Conservation (phyloP, 2,888 invertebrate genomes). For the Drosophila cyrtoloma region DNA sequence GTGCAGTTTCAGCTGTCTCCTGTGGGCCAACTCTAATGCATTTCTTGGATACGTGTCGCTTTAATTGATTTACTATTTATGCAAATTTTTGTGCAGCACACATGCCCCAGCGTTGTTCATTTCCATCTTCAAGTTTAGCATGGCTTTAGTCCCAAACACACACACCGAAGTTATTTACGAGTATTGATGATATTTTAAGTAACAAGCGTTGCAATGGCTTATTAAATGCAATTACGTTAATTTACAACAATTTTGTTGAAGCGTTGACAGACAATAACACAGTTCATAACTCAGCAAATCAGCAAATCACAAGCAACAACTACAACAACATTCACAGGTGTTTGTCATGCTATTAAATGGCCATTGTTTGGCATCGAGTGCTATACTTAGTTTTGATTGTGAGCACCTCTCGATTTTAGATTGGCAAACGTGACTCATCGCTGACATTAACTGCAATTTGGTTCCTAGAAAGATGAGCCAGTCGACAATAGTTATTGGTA, state of each 20-base stretch:
- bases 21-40: constrained; percentile 64
- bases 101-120: constrained; percentile 34
- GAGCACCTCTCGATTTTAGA: constrained; percentile 20
- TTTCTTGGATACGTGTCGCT: constrained; percentile 74
- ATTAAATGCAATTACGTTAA: constrained; percentile 79
- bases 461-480: constrained; percentile 51
- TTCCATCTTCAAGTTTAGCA: constrained; percentile 36
- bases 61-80: constrained; percentile 80
- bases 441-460: constrained; percentile 44
- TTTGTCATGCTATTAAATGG: constrained; percentile 50
- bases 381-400: constrained; percentile 39
- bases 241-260: constrained; percentile 67
- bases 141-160: constrained; percentile 8
- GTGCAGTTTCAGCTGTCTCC: constrained; percentile 16
- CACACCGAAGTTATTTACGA: constrained; percentile 3
- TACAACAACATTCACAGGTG: constrained; percentile 27
- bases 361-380: constrained; percentile 45
- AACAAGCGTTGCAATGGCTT: constrained; percentile 48
- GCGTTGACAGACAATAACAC: constrained; percentile 64
- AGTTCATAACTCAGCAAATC: constrained; percentile 48
- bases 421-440: constrained; percentile 52
- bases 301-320: constrained; percentile 10
- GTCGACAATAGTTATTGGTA: constrained; percentile 25
- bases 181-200: constrained; percentile 59
- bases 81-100: constrained; percentile 59